Evolutionary conservation across 2,113 vertebrate genomes (phyloP).

Genomic region (Nettapus auritus): DNA sequence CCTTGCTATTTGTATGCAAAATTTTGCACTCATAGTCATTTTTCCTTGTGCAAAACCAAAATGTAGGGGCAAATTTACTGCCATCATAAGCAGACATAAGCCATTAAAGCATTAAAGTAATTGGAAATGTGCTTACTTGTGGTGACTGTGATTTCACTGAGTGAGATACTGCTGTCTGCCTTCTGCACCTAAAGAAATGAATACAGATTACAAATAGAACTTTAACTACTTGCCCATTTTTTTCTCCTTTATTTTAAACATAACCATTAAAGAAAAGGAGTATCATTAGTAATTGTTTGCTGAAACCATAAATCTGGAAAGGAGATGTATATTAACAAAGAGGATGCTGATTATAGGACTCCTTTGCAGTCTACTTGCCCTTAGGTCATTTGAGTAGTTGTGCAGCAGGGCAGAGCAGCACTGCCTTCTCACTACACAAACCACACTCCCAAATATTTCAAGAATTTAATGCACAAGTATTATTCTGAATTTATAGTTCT

Average conservation of each 20-base stretch:
- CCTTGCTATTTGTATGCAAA: not conserved
- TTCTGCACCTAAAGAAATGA: not conserved
- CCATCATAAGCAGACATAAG: not conserved
- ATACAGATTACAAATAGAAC: not conserved
- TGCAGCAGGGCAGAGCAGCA: not conserved
- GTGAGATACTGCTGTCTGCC: not conserved
- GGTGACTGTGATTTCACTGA: not conserved
- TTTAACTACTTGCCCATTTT: not conserved
- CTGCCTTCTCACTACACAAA: not conserved
- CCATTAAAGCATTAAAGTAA: not conserved
- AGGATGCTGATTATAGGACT: not conserved
- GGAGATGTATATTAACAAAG: not conserved
- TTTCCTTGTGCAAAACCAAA: not conserved
- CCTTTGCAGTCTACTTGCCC: not conserved
- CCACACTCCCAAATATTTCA: not conserved
- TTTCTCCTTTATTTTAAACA: not conserved
- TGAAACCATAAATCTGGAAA: not conserved
- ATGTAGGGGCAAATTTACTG: not conserved
- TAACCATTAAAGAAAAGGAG: not conserved
- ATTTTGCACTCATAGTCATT: not conserved
- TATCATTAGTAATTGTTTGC: not conserved
- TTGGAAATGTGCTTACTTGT: not conserved
- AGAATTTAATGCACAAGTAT: not conserved
- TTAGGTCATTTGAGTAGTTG: not conserved
- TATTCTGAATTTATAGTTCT: not conserved